These are phyloP conservation scores for Lutjanus campechanus DNA, from an alignment of 2,797 vertebrate species.

Conservation along the genomic window DNA sequence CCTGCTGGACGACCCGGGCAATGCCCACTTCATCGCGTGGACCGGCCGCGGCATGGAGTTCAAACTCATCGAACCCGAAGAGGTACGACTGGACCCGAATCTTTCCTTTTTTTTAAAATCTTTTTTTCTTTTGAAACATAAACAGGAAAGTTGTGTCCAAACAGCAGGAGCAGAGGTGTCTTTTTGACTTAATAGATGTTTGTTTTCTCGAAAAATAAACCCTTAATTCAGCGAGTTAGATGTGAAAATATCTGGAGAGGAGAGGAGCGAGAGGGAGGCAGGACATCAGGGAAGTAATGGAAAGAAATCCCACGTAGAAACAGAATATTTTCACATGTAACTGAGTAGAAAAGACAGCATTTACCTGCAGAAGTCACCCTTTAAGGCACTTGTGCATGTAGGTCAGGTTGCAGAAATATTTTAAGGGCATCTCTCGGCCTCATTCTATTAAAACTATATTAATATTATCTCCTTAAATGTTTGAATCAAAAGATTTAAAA, in stretches of 20 bases:
- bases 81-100: conserved; percentile 81
- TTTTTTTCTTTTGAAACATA: not conserved
- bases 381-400: too few relatives aligned
- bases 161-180: not conserved
- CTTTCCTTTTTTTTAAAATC: not conserved
- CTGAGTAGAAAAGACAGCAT: too few relatives aligned
- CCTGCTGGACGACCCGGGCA: conserved; percentile 93
- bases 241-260: too few relatives aligned
- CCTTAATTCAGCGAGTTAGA: too few relatives aligned
- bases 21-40: conserved; percentile 98
- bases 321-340: too few relatives aligned
- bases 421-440: not conserved
- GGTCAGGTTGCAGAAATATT: not conserved
- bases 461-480: not conserved
- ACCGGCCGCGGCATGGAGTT: conserved; percentile 99
- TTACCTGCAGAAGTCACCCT: too few relatives aligned
- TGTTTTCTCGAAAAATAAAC: too few relatives aligned
- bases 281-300: too few relatives aligned
- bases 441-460: not conserved
- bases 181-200: too few relatives aligned
- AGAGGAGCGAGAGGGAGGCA: too few relatives aligned
- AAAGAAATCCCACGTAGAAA: too few relatives aligned
- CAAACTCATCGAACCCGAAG: conserved; percentile 98
- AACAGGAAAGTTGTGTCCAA: not conserved
- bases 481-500: not conserved